Evolutionary conservation across 2,113 vertebrate species (phyloP), one percentile per base, ranked within the genome.

Genomic region (Odobenus rosmarus): DNA sequence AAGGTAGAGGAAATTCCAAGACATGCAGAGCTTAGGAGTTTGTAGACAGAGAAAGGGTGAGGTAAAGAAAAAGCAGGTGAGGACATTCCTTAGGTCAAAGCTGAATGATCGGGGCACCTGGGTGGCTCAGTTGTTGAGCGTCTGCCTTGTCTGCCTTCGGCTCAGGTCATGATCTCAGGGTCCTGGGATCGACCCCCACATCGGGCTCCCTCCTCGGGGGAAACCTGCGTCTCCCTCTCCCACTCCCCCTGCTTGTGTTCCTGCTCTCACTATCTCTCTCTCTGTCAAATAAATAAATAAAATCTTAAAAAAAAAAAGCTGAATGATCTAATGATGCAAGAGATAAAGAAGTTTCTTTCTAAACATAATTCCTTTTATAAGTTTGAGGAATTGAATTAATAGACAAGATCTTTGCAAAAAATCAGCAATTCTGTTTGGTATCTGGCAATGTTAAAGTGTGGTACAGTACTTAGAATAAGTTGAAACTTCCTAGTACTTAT

Each of bases 391-490:
- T 1, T n/a, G 14, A 72, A 71, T 46, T 57, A 36, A 53, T 16
- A 23, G 5, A 93, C 28, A 42, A 15, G 1, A 53, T 46, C 10
- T 1, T 24, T 80, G 14, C 3, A 1, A 13, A 82, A 80, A 49
- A 10, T 42, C 26, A 21, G 15, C 4, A 51, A 12, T 23, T 53
- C 2, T 81, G 1, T 81, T 95, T 64, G 10, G 0, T 8, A 39
- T 4, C 21, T 72, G 21, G 4, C 33, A 26, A 85, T 46, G 4
- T 62, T 72, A 67, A n/a, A 28, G 2, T 7, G 6, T 0, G 1
- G 0, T 12, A 13, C 0, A 1, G 39, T 42, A 19, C 0, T 85
- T 14, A 28, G 21, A 2, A 39, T 61, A 82, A 33, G 16, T 16
- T 33, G 39, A 67, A 85, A 81, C 31, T 69, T 76, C 21, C 31